Conservation (phyloP, 2,888 invertebrate genomes). For the Xanthia icteritia region DNA sequence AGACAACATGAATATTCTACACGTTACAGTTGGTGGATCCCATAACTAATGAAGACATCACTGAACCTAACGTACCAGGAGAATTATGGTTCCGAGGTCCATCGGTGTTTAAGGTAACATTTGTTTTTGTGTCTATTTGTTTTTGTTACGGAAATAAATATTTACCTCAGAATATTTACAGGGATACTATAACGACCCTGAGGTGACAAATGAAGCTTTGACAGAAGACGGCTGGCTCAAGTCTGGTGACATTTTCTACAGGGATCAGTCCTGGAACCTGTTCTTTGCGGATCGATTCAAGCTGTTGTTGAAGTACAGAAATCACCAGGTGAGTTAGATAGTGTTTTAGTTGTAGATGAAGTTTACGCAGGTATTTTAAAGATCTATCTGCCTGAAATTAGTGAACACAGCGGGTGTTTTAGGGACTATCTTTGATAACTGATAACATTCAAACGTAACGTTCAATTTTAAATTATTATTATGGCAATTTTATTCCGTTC, state of each 20-base stretch:
- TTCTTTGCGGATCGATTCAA: slow-evolving; percentile 88
- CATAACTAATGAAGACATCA: slow-evolving; percentile 75
- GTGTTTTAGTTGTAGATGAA: neutral
- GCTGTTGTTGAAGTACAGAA: slow-evolving; percentile 87
- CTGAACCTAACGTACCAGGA: slow-evolving; percentile 80
- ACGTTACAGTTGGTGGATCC: slow-evolving; percentile 80
- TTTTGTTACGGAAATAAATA: neutral
- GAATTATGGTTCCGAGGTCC: slow-evolving; percentile 85
- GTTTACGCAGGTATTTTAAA: neutral
- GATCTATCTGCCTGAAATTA: neutral
- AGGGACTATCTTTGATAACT: neutral
- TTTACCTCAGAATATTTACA: slow-evolving; percentile 60
- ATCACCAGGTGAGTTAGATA: neutral
- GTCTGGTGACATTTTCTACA: slow-evolving; percentile 89
- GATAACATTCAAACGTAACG: too few species aligned
- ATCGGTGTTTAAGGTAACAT: slow-evolving; percentile 73
- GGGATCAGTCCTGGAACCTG: slow-evolving; percentile 87
- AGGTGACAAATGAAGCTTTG: slow-evolving; percentile 81
- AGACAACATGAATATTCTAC: neutral
- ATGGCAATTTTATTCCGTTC: too few species aligned
- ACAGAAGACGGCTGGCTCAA: slow-evolving; percentile 86
- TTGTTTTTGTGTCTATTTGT: neutral
- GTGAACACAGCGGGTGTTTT: neutral
- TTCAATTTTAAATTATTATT: too few species aligned
- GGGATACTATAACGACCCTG: slow-evolving; percentile 85